Base-by-base conservation (phyloP, 2,888 invertebrate species). In the Drosophila infuscata region DNA sequence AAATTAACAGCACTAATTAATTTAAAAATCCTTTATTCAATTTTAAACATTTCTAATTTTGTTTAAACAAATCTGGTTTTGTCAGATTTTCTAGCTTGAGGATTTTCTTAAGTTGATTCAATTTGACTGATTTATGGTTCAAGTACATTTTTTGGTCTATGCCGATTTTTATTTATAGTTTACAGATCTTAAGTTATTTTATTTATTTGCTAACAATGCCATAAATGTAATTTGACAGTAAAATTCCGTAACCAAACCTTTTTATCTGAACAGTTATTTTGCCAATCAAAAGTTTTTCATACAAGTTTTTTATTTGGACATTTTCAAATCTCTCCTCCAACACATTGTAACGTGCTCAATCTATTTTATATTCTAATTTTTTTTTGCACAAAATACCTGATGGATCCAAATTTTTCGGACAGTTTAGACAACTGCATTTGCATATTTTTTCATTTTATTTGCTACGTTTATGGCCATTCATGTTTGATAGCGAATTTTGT, bases 381-480 rank as follows among this genome's bases (percentile, higher is more conserved):
- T 25, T 35, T 36, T 74, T 78, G 65, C 48, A 35, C 48, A 43
- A 29, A 57, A 73, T 83, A 75, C 59, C 65, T 69, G 59, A 57
- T 48, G 58, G 72, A 80, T 74, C 52, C 59, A 74, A 70, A 70
- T 61, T 59, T 56, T 62, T 51, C 48, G 46, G 52, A 49, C 49
- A 29, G 46, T 65, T 58, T 56, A 54, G 30, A 35, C 49, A 82
- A 68, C 59, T 73, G 80, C 80, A 84, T 82, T 84, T 86, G 79
- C 76, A 87, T 79, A 79, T 62, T 33, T 58, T 43, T 8, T 20
- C n/a, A 43, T 62, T 51, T 56, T 71, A 52, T 73, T 51, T 25
- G 11, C 8, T 9, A 8, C 25, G 35, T 9, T 60, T 67, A 61
- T 56, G 33, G 43, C 33, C 58, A 57, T 54, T 81, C 41, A 63